Evolutionary conservation across 2,888 invertebrate genomes (phyloP).

Genomic region (Pilophorus perplexus): DNA sequence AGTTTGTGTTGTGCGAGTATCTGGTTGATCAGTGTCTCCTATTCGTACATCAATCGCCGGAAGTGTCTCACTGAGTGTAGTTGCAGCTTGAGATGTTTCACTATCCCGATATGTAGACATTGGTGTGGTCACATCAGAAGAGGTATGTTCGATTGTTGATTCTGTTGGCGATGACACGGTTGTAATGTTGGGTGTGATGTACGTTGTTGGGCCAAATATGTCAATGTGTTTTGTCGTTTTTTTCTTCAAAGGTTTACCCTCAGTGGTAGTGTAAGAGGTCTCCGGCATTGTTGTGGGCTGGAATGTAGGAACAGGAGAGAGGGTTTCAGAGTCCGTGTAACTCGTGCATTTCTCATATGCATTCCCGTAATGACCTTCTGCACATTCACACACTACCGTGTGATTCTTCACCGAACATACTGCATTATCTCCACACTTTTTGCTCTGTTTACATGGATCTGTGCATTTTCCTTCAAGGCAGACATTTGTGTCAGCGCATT

Average conservation of each 20-base stretch:
- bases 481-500: constrained; percentile 78
- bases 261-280: constrained; percentile 2
- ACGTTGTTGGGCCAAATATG: constrained; percentile 31
- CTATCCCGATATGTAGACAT: no score
- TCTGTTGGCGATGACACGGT: constrained; percentile 33
- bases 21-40: no score
- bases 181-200: constrained; percentile 17
- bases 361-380: constrained; percentile 44
- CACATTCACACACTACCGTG: constrained; percentile 75
- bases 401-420: constrained; percentile 78
- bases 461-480: constrained; percentile 79
- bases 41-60: no score
- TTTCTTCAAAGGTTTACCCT: constrained; percentile 25
- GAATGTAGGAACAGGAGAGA: constrained; percentile 3
- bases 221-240: constrained; percentile 34
- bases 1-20: no score
- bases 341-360: constrained; percentile 41
- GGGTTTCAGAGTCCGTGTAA: not conserved
- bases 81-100: no score
- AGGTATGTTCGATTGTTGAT: constrained; percentile 27
- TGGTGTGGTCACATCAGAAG: constrained; percentile 23
- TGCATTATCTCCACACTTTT: constrained; percentile 61
- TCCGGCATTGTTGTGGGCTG: not conserved
- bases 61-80: no score
- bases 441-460: constrained; percentile 73